Base-by-base conservation (phyloP, 92 coral and sea anemone genomes). In the Blastomussa wellsi region DNA sequence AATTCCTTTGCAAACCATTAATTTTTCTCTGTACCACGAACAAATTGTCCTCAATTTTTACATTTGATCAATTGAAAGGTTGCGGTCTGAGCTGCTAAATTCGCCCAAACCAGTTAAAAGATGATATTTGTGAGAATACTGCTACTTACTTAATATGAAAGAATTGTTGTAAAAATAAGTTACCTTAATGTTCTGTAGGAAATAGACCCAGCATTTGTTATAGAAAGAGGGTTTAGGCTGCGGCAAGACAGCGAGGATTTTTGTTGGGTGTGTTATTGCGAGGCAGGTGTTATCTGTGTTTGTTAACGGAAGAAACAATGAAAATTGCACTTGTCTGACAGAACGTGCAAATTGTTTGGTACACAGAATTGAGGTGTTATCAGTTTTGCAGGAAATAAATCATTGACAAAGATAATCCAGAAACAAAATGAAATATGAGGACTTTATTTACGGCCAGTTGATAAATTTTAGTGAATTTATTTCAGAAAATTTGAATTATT, bases 321-420 rank as follows among this genome's bases (percentile, higher is more conserved):
- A 28, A 49, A 53, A 82, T 82, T 53, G 37, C 44, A 31, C 78
- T 51, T 26, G 78, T 82, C 78, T 53, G 78, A 82, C 78, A 82
- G 55, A 48, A 82, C 38, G 49, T 71, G 16, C 51, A 52, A 33
- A 38, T 26, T 71, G 13, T 48, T 49, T 49, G 51, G 38, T 39
- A 39, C 74, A 79, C 19, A 79, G 39, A 79, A 15, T 2, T 36
- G 32, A 9, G 33, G 19, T 22, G 60, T 77, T 79, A 55, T 79
- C 82, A 64, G 42, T 64, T 79, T 79, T 67, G 42, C n/a, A 80
- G 48, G 52, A 0, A 48, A 42, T 44, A 65, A 32, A n/a, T 19
- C 5, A 38, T 36, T 33, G 35, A 29, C 26, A 35, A 28, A 13
- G 11, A 8, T 35, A 0, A 32, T 36, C 19, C 74, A 14, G 15